phyloP scores from a whole-genome alignment of 2,113 vertebrate genomes.

The Nesogale talazaci region DNA sequence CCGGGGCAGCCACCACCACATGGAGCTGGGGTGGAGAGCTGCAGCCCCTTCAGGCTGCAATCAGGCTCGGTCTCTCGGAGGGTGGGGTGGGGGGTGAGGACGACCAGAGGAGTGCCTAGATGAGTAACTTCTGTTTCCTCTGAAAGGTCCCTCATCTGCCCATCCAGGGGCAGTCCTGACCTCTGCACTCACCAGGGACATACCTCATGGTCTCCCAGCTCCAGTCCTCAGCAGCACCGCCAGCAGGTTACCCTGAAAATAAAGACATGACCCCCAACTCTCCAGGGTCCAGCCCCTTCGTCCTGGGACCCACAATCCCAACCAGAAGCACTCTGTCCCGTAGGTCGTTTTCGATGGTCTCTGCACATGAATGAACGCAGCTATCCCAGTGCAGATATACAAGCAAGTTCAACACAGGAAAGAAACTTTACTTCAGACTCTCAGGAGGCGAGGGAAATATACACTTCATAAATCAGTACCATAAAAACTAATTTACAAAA shows the following conservation, averaged over 20 bases:
- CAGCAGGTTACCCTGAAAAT: background rate
- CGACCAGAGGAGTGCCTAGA: too few relatives aligned
- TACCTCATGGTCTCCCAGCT: background rate
- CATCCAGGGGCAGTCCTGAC: too few relatives aligned
- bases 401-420: background rate
- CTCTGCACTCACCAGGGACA: slow-evolving; percentile 45
- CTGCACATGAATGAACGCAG: background rate
- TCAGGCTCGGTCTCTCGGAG: too few relatives aligned
- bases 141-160: too few relatives aligned
- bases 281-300: background rate
- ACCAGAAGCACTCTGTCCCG: too few relatives aligned
- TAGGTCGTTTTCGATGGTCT: background rate
- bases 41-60: too few relatives aligned
- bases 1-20: too few relatives aligned
- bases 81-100: too few relatives aligned
- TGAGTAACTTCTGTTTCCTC: too few relatives aligned
- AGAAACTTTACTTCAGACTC: background rate
- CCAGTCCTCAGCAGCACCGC: background rate
- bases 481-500: slow-evolving; percentile 14
- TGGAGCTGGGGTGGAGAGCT: background rate
- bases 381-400: background rate
- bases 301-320: background rate
- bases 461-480: slow-evolving; percentile 20
- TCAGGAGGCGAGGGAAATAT: background rate
- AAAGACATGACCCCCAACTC: background rate